A percentile compares a stretch with the other conserved stretches of the same genome.
These are phyloP conservation scores for Calosoma granatense DNA, from an alignment of 1,140 invertebrate species.

Conservation along the genomic window DNA sequence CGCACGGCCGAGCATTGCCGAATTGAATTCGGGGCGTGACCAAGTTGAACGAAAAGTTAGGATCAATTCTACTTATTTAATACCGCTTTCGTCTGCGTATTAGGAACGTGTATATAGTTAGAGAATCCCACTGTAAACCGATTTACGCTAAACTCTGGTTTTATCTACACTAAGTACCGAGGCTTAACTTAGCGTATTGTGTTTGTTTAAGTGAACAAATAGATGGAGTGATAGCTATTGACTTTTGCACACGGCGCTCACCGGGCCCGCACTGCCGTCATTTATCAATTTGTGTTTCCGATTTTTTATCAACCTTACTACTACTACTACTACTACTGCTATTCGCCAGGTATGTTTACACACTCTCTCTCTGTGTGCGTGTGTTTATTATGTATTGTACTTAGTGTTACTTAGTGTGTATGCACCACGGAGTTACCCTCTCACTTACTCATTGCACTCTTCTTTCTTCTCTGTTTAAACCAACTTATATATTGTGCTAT, in stretches of 20 bases:
- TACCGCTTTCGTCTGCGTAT: conserved; percentile 34
- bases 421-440: too few species aligned
- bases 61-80: conserved; percentile 39
- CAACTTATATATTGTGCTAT: too few species aligned
- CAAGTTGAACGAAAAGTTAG: conserved; percentile 33
- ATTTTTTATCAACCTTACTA: not conserved
- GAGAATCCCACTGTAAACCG: conserved; percentile 36
- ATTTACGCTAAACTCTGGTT: conserved; percentile 37
- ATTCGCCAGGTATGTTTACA: not conserved
- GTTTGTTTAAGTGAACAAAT: conserved; percentile 38
- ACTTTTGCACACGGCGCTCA: conserved; percentile 28
- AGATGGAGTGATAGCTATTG: conserved; percentile 36
- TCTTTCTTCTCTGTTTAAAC: too few species aligned
- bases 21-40: conserved; percentile 17
- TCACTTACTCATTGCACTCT: too few species aligned
- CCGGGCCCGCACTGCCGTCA: too few species aligned
- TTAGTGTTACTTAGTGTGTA: too few species aligned
- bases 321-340: too few species aligned
- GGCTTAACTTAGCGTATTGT: conserved; percentile 35
- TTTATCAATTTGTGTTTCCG: not conserved
- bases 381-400: too few species aligned
- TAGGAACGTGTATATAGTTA: conserved; percentile 38
- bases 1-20: conserved; percentile 22
- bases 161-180: conserved; percentile 36
- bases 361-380: too few species aligned